These are phyloP conservation scores for Sinocyclocheilus anshuiensis DNA, from an alignment of 2,113 vertebrate genomes.

Conservation along the genomic window DNA sequence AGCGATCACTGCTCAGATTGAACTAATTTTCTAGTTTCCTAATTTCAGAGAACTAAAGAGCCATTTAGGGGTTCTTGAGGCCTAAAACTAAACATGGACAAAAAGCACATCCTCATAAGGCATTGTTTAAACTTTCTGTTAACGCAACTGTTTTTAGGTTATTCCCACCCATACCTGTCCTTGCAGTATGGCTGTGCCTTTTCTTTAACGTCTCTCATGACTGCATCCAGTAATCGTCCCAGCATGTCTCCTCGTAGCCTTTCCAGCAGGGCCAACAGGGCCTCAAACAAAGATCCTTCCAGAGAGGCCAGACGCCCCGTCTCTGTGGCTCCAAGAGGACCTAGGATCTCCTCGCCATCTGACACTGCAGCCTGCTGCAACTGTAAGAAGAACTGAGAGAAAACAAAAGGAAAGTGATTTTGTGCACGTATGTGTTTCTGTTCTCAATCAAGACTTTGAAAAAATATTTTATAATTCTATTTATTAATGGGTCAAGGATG, in stretches of 20 bases:
- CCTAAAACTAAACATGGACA: neutral
- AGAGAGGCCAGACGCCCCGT: constrained; percentile 91
- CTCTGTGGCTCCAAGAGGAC: constrained; percentile 78
- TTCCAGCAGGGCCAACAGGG: constrained; percentile 87
- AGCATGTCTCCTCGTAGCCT: constrained; percentile 92
- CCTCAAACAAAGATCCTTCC: constrained; percentile 94
- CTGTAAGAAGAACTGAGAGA: constrained; percentile 90
- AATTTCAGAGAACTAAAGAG: neutral
- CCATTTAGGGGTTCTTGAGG: neutral
- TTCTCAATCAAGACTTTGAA: neutral
- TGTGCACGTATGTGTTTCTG: neutral
- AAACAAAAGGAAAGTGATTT: neutral
- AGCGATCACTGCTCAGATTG: neutral
- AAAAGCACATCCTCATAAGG: neutral
- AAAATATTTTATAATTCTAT: neutral
- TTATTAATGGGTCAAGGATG: neutral
- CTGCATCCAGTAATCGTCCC: constrained; percentile 84
- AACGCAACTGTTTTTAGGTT: neutral
- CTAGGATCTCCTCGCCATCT: constrained; percentile 76
- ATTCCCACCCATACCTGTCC: constrained; percentile 79
- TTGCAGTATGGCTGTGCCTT: constrained; percentile 85
- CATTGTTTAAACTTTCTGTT: neutral
- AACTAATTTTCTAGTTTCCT: neutral
- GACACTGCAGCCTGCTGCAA: constrained; percentile 90
- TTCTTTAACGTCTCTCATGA: constrained; percentile 90